Percentiles rank a stretch among this genome's conserved stretches.
Evolutionary conservation across 2,113 vertebrate genomes (phyloP).

Genomic region (Tinamus guttatus): DNA sequence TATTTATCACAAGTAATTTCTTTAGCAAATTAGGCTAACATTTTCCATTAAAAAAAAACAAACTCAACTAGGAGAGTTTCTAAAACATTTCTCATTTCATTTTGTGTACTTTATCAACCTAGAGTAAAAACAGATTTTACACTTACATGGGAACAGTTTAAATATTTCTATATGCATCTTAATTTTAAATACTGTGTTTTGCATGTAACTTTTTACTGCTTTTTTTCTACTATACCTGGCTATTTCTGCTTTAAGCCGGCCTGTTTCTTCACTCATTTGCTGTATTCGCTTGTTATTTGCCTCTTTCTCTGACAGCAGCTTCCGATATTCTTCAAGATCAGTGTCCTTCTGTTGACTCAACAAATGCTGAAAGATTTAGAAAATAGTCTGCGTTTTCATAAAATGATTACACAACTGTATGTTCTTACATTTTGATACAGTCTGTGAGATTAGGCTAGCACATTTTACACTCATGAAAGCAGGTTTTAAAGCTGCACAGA

Average conservation of each 20-base stretch:
- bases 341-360: conserved; percentile 95
- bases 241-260: conserved; percentile 88
- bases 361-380: conserved; percentile 83
- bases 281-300: conserved; percentile 91
- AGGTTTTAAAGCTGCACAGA: background rate
- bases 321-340: conserved; percentile 93
- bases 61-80: background rate
- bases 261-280: conserved; percentile 90
- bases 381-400: background rate
- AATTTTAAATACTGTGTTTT: background rate
- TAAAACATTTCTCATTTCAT: background rate
- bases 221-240: conserved; percentile 78
- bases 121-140: background rate
- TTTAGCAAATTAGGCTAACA: background rate
- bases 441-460: background rate
- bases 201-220: background rate
- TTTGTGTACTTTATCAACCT: background rate
- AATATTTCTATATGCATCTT: background rate
- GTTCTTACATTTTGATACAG: background rate
- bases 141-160: background rate
- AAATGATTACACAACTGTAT: background rate
- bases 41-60: no score
- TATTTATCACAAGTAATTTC: background rate
- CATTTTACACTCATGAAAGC: background rate
- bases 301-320: conserved; percentile 92